Conservation (phyloP, 2,113 vertebrate species). For the Nycticryphes semicollaris region DNA sequence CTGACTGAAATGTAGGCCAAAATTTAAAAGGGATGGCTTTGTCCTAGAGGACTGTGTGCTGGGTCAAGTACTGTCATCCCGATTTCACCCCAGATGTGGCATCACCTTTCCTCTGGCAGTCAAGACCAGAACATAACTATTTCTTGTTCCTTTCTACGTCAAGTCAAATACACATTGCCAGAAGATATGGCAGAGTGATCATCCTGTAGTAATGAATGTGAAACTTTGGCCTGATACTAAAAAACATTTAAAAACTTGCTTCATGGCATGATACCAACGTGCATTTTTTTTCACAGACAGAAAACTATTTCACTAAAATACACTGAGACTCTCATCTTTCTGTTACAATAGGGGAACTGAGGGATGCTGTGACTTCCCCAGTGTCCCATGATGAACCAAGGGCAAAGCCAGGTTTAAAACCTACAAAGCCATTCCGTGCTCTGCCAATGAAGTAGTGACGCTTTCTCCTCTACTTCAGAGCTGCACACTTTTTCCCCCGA, state of each 20-base stretch:
- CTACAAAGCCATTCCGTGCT: not conserved
- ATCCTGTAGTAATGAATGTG: not conserved
- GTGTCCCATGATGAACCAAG: not conserved
- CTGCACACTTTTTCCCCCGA: not conserved
- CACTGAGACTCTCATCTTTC: not conserved
- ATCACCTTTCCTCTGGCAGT: not conserved
- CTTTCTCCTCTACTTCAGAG: not conserved
- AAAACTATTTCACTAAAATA: not conserved
- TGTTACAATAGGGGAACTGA: not conserved
- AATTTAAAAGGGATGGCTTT: not conserved
- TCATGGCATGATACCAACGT: not conserved
- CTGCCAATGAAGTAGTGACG: not conserved
- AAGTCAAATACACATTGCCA: not conserved
- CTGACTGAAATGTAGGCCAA: not conserved
- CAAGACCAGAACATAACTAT: not conserved
- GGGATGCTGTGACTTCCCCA: not conserved
- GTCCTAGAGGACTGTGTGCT: not conserved
- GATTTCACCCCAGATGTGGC: not conserved
- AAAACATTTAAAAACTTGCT: not conserved
- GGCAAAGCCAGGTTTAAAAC: not conserved
- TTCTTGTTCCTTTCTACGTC: not conserved
- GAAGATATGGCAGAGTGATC: not conserved
- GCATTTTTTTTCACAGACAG: not conserved
- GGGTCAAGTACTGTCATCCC: not conserved
- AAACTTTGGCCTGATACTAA: not conserved